Evolutionary conservation across 1,140 invertebrate genomes (phyloP).

Genomic region (Homarus americanus): DNA sequence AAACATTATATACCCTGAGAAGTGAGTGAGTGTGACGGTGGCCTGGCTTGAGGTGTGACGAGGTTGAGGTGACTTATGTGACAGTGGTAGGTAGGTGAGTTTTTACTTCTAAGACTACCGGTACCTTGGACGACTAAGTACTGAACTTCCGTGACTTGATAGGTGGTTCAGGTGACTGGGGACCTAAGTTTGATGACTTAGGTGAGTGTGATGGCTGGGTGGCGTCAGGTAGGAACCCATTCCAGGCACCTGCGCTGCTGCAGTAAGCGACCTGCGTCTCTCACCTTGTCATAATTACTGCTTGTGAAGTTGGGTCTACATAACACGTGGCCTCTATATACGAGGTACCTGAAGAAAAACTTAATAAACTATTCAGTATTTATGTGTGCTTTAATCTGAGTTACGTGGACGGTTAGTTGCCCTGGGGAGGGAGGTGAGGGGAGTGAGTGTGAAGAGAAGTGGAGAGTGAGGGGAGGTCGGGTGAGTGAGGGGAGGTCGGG

Average conservation of each 20-base stretch:
- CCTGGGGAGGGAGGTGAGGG: not conserved
- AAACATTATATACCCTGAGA: no score
- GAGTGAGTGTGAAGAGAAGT: not conserved
- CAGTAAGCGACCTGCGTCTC: not conserved
- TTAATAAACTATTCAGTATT: not conserved
- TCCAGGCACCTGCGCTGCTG: not conserved
- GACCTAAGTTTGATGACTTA: not conserved
- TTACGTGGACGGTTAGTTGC: no score
- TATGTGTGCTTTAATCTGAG: not conserved
- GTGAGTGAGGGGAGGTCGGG: not conserved
- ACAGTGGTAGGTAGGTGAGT: no score
- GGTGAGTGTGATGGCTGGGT: not conserved
- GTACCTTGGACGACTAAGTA: not conserved
- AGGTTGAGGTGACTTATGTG: no score
- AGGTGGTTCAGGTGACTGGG: not conserved
- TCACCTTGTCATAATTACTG: not conserved
- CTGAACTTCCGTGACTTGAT: not conserved
- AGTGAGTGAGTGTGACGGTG: no score
- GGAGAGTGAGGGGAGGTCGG: not conserved
- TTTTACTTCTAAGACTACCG: no score
- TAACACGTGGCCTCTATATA: not conserved
- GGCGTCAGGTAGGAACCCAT: not conserved
- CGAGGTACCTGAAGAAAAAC: not conserved
- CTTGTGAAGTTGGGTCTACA: not conserved
- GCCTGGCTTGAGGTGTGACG: no score